Base-by-base conservation (phyloP, 2,113 vertebrate species). In the Ophthalmolycus amberensis region DNA sequence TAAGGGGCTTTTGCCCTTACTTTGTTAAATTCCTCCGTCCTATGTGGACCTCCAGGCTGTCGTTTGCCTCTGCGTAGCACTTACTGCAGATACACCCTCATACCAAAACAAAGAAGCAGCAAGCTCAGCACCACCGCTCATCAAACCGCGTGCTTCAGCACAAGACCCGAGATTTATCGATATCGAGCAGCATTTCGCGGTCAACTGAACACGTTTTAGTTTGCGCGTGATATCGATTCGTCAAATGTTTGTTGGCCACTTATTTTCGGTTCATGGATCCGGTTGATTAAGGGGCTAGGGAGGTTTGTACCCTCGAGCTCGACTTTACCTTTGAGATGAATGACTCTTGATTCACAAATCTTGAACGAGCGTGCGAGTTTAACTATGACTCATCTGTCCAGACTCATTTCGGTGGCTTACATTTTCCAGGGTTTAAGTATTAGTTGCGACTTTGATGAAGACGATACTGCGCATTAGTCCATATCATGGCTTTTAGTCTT, bases 151-250 rank as follows among this genome's bases (percentile, higher is more conserved):
- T 14, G 22, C 65, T 70, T 82, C 66, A 64, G 70, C 70, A 38
- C 44, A 48, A 29, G 11, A 88, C 65, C 64, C 8, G 2, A 71
- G 65, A 82, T 83, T 56, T 76, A 85, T 92, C 71, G 82, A 88
- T 86, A 63, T n/a, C 15, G 44, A 60, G 56, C 60, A 80, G 62
- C 69, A 44, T 20, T 66, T 44, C 22, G 7, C 52, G 48, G 52
- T 63, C 32, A 75, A 34, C 58, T 73, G 59, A 71, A 80, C 50
- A 22, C 67, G 15, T 86, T 86, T 62, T 3, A 68, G 5, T 83
- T 82, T 71, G 60, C 58, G 22, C 56, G 18, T 65, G 18, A 63
- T 38, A 50, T 48, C 22, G 37, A 77, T 87, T 59, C 12, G 62
- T 80, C 68, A 81, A 77, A n/a, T 81, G 81, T 89, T 80, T 77